Evolutionary conservation across 2,888 invertebrate species (phyloP).

Genomic region (Anoplius nigerrimus): DNA sequence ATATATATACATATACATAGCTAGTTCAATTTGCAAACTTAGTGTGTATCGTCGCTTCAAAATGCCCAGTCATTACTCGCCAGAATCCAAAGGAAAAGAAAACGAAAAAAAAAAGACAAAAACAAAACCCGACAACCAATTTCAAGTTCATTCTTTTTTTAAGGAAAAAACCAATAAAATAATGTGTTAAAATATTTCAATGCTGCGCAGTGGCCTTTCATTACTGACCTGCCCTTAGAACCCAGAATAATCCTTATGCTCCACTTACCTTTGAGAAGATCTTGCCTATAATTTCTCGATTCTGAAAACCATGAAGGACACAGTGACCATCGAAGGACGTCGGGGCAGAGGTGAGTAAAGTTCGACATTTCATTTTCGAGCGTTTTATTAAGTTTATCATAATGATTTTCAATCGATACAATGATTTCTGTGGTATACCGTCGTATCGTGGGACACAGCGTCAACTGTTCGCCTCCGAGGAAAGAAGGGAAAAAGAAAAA

Average conservation of each 20-base stretch:
- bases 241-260: too few species aligned
- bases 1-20: slow-evolving; percentile 61
- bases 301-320: not conserved
- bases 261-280: too few species aligned
- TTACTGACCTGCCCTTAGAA: too few species aligned
- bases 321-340: not conserved
- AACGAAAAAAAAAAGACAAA: too few species aligned
- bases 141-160: slow-evolving; percentile 75
- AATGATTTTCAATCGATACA: slow-evolving; percentile 73
- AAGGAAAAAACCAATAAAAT: slow-evolving; percentile 72
- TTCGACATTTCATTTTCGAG: slow-evolving; percentile 70
- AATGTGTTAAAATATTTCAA: slow-evolving; percentile 67
- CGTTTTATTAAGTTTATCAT: slow-evolving; percentile 74
- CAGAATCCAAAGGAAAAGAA: slow-evolving; percentile 63
- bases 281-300: too few species aligned
- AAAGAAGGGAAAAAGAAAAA: not conserved
- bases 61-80: slow-evolving; percentile 74
- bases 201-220: too few species aligned
- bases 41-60: slow-evolving; percentile 74
- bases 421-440: slow-evolving; percentile 73
- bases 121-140: slow-evolving; percentile 64
- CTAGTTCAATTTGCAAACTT: slow-evolving; percentile 73
- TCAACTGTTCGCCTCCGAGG: slow-evolving; percentile 41
- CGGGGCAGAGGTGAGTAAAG: too few species aligned
- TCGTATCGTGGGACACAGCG: slow-evolving; percentile 51